phyloP scores from a whole-genome alignment of 2,888 invertebrate species.

The Pediacus dermestoides region DNA sequence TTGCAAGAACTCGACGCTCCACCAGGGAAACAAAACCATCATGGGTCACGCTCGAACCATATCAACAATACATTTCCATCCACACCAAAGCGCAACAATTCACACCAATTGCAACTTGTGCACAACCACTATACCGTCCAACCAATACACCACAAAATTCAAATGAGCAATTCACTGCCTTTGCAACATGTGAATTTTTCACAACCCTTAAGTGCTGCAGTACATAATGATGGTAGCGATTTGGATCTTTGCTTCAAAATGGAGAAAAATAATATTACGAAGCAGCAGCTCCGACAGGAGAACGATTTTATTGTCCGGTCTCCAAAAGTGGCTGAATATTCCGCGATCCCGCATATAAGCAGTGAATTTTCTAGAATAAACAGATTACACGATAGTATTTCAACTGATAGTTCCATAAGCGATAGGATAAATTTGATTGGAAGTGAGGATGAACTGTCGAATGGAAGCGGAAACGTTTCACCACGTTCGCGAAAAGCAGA shows the following conservation, averaged over 20 bases:
- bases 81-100: slow-evolving; percentile 46
- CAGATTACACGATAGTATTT: slow-evolving; percentile 52
- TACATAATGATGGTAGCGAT: slow-evolving; percentile 47
- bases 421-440: slow-evolving; percentile 46
- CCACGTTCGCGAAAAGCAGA: slow-evolving; percentile 51
- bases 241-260: slow-evolving; percentile 41
- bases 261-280: slow-evolving; percentile 41
- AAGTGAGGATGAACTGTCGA: slow-evolving; percentile 59
- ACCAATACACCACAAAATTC: slow-evolving; percentile 47
- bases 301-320: slow-evolving; percentile 49
- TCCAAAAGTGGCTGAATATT: slow-evolving; percentile 41
- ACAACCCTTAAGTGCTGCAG: slow-evolving; percentile 44
- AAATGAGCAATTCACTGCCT: slow-evolving; percentile 50
- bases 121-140: slow-evolving; percentile 45
- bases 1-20: slow-evolving; percentile 53
- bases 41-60: slow-evolving; percentile 16
- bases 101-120: slow-evolving; percentile 15
- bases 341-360: slow-evolving; percentile 32
- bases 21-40: slow-evolving; percentile 43
- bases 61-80: slow-evolving; percentile 45
- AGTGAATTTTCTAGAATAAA: slow-evolving; percentile 41
- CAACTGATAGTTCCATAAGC: slow-evolving; percentile 55
- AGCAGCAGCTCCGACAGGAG: slow-evolving; percentile 47
- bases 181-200: slow-evolving; percentile 47
- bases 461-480: slow-evolving; percentile 55